phyloP scores from a whole-genome alignment of 2,888 invertebrate species.

The Synergus umbraculus region DNA sequence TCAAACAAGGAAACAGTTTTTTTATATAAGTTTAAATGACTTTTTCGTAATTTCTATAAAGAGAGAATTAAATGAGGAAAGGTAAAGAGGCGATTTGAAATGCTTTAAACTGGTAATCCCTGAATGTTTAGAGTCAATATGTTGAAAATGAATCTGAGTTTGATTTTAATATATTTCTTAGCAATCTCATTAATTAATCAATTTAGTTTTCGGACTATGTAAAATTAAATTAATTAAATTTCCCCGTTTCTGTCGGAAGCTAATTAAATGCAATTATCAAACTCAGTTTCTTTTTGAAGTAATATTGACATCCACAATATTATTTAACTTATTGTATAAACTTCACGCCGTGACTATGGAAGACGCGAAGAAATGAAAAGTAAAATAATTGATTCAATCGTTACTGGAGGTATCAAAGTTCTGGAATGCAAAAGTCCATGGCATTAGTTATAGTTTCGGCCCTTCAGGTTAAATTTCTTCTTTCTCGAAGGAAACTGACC shows the following conservation, averaged over 20 bases:
- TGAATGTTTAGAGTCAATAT: not conserved
- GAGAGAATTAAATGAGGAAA: not conserved
- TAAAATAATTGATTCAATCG: not conserved
- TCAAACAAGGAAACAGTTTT: not conserved
- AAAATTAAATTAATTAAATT: not conserved
- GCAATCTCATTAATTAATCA: not conserved
- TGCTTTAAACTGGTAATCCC: not conserved
- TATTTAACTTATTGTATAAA: not conserved
- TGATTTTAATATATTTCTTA: not conserved
- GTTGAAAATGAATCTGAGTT: not conserved
- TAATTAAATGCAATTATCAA: not conserved
- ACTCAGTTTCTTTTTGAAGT: not conserved
- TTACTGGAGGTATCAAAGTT: slow-evolving; percentile 16
- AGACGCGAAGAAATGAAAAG: slow-evolving; percentile 6
- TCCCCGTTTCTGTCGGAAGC: not conserved
- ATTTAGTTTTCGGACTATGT: not conserved
- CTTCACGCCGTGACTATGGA: slow-evolving; percentile 18
- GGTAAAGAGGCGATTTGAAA: not conserved
- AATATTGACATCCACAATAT: not conserved
- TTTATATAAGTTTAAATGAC: slow-evolving; percentile 1
- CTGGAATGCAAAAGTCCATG: slow-evolving; percentile 22
- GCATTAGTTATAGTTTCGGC: not conserved
- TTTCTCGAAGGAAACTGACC: not conserved
- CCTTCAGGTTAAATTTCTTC: slow-evolving; percentile 2
- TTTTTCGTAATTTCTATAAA: not conserved